These are phyloP conservation scores for Melanophora roralis DNA, from an alignment of 2,888 invertebrate species.

Conservation along the genomic window DNA sequence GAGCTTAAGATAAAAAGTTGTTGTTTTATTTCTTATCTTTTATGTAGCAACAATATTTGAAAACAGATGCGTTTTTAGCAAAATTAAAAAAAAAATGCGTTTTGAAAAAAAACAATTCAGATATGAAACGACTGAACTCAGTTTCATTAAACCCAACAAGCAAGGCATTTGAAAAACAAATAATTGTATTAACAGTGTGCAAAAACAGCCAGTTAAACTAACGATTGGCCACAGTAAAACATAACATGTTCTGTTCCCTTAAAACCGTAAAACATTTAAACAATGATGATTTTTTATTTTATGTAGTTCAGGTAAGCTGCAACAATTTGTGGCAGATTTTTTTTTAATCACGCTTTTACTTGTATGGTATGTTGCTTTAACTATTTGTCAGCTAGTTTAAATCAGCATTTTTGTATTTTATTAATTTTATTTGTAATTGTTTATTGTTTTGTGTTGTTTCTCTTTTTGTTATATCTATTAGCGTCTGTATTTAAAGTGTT, in stretches of 20 bases:
- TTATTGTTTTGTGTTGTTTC: constrained; percentile 6
- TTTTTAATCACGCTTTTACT: neutral
- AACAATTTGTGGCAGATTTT: constrained; percentile 24
- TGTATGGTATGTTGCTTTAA: constrained; percentile 28
- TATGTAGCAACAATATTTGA: neutral
- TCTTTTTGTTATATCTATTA: constrained; percentile 11
- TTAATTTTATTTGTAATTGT: constrained; percentile 17
- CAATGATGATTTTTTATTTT: no score
- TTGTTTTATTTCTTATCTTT: neutral
- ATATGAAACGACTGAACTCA: constrained; percentile 7
- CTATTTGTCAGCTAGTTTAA: constrained; percentile 60
- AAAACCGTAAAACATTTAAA: no score
- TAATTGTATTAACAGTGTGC: no score
- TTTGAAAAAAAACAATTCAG: neutral
- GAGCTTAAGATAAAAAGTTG: neutral
- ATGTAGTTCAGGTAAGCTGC: constrained; percentile 27
- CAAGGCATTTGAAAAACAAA: no score
- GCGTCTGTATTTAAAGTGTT: constrained; percentile 30
- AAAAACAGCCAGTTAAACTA: no score
- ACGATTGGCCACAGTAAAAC: no score
- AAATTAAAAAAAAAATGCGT: neutral
- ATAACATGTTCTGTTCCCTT: no score
- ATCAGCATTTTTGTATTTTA: constrained; percentile 35
- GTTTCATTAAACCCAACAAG: neutral
- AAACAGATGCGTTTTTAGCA: constrained; percentile 6